These are phyloP conservation scores for Pyrocephalus nanus DNA, from an alignment of 2,797 vertebrate species.

Conservation along the genomic window DNA sequence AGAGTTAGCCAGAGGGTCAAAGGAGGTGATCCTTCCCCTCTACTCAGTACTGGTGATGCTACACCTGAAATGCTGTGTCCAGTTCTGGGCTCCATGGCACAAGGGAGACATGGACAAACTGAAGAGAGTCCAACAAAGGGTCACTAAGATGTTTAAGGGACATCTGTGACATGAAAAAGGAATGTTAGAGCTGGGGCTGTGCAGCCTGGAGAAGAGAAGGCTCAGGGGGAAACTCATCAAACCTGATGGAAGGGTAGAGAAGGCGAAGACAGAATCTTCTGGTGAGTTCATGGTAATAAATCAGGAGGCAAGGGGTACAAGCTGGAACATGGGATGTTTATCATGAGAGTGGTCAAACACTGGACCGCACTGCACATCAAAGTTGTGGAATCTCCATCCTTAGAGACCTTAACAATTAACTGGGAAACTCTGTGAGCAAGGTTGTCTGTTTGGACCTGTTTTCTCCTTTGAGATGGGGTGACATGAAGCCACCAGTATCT, in stretches of 20 bases:
- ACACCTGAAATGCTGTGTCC: background rate
- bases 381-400: background rate
- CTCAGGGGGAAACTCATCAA: background rate
- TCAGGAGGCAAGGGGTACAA: background rate
- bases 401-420: background rate
- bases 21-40: background rate
- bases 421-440: background rate
- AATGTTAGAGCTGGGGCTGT: background rate
- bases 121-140: background rate
- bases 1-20: background rate
- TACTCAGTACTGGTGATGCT: background rate
- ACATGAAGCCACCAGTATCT: background rate
- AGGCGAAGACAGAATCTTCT: background rate
- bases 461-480: background rate
- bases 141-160: background rate
- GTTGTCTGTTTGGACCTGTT: background rate
- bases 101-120: background rate
- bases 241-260: background rate
- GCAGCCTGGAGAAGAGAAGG: background rate
- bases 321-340: background rate
- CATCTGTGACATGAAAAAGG: background rate
- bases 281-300: background rate
- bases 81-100: background rate
- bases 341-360: background rate
- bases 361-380: rapidly evolving